Conservation (phyloP, 2,113 vertebrate species). For the Speoplatyrhinus poulsoni region DNA sequence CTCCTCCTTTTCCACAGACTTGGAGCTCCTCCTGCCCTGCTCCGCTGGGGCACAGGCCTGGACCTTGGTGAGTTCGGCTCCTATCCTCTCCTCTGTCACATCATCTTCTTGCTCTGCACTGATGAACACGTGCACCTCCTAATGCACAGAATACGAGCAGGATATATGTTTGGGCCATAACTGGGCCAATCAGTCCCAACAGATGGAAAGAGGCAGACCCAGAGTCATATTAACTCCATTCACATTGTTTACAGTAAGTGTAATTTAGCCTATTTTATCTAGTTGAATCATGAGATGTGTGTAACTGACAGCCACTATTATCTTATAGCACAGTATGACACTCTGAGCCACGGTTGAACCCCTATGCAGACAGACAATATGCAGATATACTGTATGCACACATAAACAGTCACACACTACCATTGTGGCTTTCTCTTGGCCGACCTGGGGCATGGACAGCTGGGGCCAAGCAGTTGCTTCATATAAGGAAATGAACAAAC, state of each 20-base stretch:
- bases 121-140: constrained; percentile 77
- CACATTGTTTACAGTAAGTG: too few relatives aligned
- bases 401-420: constrained; percentile 24
- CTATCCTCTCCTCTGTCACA: constrained; percentile 74
- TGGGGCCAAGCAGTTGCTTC: constrained; percentile 54
- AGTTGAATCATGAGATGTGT: too few relatives aligned
- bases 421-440: constrained; percentile 47
- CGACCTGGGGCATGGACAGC: constrained; percentile 49
- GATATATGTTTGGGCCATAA: not conserved
- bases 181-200: too few relatives aligned
- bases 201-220: too few relatives aligned
- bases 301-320: too few relatives aligned
- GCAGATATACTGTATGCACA: not conserved
- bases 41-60: constrained; percentile 56
- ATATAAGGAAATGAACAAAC: constrained; percentile 20
- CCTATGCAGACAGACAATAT: not conserved
- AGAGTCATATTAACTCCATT: too few relatives aligned
- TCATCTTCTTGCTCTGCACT: constrained; percentile 71
- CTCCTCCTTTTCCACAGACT: constrained; percentile 69
- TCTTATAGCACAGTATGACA: too few relatives aligned
- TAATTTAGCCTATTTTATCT: too few relatives aligned
- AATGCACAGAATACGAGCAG: constrained; percentile 30
- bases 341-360: too few relatives aligned
- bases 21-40: constrained; percentile 68
- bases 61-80: constrained; percentile 62